phyloP scores from a whole-genome alignment of 2,888 invertebrate species.

The Dysmachus trigonus region DNA sequence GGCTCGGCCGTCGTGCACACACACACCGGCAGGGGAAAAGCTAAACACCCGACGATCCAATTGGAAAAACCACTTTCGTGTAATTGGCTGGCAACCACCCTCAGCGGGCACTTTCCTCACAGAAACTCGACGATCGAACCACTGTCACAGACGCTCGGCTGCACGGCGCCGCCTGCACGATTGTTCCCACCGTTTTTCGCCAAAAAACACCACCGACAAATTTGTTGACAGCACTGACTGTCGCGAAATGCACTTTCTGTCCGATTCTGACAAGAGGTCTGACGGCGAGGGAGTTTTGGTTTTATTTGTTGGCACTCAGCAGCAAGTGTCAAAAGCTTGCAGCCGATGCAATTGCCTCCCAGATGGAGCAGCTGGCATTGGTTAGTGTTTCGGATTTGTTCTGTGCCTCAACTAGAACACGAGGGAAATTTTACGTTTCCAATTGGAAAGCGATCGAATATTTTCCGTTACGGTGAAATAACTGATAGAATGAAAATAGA shows the following conservation, averaged over 20 bases:
- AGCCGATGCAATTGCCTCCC: not conserved
- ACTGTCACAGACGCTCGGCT: not conserved
- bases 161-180: not conserved
- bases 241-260: conserved; percentile 17
- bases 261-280: not conserved
- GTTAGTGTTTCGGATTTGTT: not conserved
- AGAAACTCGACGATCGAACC: not conserved
- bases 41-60: not conserved
- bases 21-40: not conserved
- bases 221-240: conserved; percentile 21
- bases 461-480: not conserved
- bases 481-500: not conserved
- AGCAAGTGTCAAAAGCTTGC: not conserved
- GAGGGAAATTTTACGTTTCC: not conserved
- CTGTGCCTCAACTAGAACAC: not conserved
- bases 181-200: not conserved
- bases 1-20: not conserved
- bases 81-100: not conserved
- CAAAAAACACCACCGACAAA: conserved; percentile 4
- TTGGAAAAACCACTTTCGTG: not conserved
- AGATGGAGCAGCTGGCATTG: not conserved
- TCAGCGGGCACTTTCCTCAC: not conserved
- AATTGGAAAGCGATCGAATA: not conserved
- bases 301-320: not conserved
- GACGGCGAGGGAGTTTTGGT: conserved; percentile 1